Evolutionary conservation across 2,888 invertebrate species (phyloP).

Genomic region (Pyrrhosoma nymphula): DNA sequence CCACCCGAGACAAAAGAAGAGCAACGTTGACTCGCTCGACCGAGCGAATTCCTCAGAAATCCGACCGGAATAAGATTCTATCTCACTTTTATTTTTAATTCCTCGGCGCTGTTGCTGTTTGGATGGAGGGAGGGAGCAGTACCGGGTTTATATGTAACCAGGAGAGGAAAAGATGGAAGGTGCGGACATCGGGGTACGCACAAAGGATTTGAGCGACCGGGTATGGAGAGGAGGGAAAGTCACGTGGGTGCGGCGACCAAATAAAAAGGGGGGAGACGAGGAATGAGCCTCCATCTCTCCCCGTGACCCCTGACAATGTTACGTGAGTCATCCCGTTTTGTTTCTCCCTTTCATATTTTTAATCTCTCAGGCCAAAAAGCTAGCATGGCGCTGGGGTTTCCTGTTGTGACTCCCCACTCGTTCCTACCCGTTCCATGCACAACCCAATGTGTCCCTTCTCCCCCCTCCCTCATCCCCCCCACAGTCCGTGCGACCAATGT

Average conservation of each 20-base stretch:
- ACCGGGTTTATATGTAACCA: background rate
- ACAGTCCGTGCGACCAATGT: background rate
- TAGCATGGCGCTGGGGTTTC: background rate
- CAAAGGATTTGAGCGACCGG: background rate
- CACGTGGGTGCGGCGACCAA: background rate
- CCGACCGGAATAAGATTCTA: background rate
- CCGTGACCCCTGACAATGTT: constrained; percentile 3
- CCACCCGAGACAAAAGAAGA: background rate
- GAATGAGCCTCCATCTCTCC: background rate
- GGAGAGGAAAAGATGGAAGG: background rate
- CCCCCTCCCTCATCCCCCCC: background rate
- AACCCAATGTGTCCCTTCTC: constrained; percentile 7
- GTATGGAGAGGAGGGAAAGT: background rate
- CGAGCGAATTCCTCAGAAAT: background rate
- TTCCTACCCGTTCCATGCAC: constrained; percentile 10
- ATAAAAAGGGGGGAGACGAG: background rate
- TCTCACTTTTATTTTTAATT: background rate
- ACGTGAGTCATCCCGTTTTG: constrained; percentile 15
- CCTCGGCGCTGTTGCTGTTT: background rate
- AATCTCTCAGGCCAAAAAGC: background rate
- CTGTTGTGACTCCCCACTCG: background rate
- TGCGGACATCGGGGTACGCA: background rate
- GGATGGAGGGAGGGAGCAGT: background rate
- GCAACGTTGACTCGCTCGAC: background rate
- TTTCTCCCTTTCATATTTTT: background rate